Evolutionary conservation across 1,140 invertebrate genomes (phyloP), one percentile per base, ranked within the genome.

Genomic region (Bombus consobrinus): DNA sequence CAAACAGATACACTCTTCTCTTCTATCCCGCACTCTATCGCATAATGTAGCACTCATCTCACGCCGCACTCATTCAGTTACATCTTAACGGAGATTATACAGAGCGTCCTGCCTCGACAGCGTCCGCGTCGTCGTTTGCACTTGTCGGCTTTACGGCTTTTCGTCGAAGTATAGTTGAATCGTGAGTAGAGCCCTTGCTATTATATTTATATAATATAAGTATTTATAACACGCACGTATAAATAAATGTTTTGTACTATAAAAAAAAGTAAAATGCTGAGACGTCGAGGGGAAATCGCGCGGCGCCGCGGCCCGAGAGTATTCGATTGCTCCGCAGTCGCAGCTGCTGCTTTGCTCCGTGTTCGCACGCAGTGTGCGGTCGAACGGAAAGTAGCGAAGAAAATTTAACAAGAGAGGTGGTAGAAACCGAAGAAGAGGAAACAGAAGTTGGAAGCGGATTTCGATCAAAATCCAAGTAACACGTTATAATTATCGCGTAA

Each of bases 161-260:
- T 39, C 84, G 90, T 92, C 91, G 78, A 92, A 92, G 82, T 94
- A 94, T 94, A 95, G 94, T 95, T 95, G 94, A 95, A 95, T 94
- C 94, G 94, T 95, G 94, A 95, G 92, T 94, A 95, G 93, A 92
- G 93, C 93, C 93, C 89, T 95, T 92, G 92, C 92, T 94, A 94
- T 94, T 93, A 89, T 86, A 88, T 93, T 91, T 92, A 93, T 93
- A 91, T 83, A 89, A 91, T 90, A 91, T 93, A 93, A 90, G 80
- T 94, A 93, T 93, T 88, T 93, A 92, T 94, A 94, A 68, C 90
- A 92, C 53, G 77, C 88, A 91, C 83, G 83, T 93, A 94, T 94
- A 94, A 94, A 95, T 94, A 92, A 94, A 87, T 92, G 88, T 95
- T 95, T 78, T 95, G 94, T 95, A 95, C 94, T 95, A 94, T 95